Evolutionary conservation across 2,113 vertebrate genomes (phyloP).

Genomic region (Rutilus rutilus): DNA sequence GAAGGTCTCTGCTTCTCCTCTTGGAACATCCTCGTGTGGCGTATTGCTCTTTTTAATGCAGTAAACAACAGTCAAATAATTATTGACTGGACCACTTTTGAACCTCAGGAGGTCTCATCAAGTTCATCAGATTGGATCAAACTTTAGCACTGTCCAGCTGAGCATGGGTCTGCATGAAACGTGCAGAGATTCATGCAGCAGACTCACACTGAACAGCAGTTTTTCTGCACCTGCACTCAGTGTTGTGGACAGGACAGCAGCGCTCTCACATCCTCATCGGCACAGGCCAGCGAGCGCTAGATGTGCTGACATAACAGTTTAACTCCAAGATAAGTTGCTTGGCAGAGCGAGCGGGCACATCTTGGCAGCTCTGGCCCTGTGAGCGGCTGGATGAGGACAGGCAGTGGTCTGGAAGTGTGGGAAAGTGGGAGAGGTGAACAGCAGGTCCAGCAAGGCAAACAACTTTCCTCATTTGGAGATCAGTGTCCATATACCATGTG

Average conservation of each 20-base stretch:
- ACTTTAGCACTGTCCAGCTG: not conserved
- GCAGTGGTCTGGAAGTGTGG: constrained; percentile 62
- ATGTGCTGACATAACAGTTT: constrained; percentile 66
- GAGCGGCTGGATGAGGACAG: constrained; percentile 50
- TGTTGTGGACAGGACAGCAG: constrained; percentile 2
- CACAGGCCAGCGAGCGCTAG: constrained; percentile 34
- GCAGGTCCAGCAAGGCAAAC: constrained; percentile 5
- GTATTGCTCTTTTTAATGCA: not conserved
- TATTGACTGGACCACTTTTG: not conserved
- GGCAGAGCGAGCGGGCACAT: constrained; percentile 60
- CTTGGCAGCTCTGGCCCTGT: constrained; percentile 56
- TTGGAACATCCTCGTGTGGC: not conserved
- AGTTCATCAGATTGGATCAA: not conserved
- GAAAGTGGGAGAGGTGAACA: constrained; percentile 52
- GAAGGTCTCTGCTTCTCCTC: not conserved
- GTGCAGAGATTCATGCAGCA: constrained; percentile 43
- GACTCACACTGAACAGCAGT: constrained; percentile 5
- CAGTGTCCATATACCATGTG: not conserved
- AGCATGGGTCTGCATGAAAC: constrained; percentile 55
- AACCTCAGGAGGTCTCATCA: not conserved
- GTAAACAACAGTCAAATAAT: not conserved
- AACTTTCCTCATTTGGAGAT: not conserved
- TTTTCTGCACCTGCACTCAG: constrained; percentile 39
- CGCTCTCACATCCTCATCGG: not conserved
- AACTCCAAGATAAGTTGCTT: constrained; percentile 55